Evolutionary conservation across 1,140 invertebrate genomes (phyloP), one percentile per base, ranked within the genome.

Genomic region (Babylonia areolata): DNA sequence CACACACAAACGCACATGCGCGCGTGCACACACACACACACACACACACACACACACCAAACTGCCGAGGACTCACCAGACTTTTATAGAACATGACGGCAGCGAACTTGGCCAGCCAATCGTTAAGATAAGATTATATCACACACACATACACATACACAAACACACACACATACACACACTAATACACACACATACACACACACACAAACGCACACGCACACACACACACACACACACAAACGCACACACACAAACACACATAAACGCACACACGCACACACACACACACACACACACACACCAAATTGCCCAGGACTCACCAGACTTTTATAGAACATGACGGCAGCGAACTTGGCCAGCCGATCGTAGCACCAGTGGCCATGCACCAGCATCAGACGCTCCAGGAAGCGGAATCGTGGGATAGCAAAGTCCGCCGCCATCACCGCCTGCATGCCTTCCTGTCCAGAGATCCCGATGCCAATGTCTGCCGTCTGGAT

Each of bases 401-500:
- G 95, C 93, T 98, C 96, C 15, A 99, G 95, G 94, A 97, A 98
- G 83, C 96, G 96, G 95, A 99, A 99, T 88, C 97, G 95, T 17
- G 97, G 97, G 81, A 99, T 96, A 3, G 98, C 97, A 95, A 98
- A 99, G 95, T 99, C 98, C 2, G 98, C 97, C 2, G 98, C 97
- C 98, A 99, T 99, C 0, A 99, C 97, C 58, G 98, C 98, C 94
- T 99, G 98, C 95, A 97, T 97, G 40, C 98, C 98, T 94, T 99
- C 98, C 92, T 97, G 97, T 0, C 98, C 98, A 1, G 97, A 98
- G 82, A 99, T 97, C 58, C 96, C 96, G 20, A 99, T 96, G 11
- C 99, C 99, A 20, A 99, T 97, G 94, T 99, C 98, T 2, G 98
- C 99, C 58, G 97, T 98, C 93, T 99, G 97, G 88, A 99, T 99